Evolutionary conservation across 92 coral and sea anemone species (phyloP).

Genomic region (Palythoa grandis): DNA sequence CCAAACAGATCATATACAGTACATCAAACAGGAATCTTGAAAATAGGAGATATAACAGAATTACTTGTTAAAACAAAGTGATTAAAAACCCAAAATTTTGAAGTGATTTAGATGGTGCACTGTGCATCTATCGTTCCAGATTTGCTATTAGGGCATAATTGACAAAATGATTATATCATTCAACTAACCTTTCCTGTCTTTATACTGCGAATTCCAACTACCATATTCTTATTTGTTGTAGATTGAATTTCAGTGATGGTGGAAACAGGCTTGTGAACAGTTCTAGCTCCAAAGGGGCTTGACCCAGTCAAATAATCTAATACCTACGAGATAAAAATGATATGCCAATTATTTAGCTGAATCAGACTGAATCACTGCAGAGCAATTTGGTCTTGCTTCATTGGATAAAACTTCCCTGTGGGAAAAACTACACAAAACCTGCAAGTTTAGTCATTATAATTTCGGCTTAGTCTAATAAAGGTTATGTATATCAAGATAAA

Average conservation of each 20-base stretch:
- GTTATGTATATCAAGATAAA: no score
- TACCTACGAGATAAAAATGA: not conserved
- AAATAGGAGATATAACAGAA: no score
- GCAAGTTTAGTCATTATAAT: not conserved
- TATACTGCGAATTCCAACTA: not conserved
- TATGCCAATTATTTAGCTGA: not conserved
- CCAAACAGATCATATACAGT: not conserved
- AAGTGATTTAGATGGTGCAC: not conserved
- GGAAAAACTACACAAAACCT: not conserved
- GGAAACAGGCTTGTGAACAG: not conserved
- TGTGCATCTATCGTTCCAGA: no score
- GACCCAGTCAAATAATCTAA: constrained; percentile 36
- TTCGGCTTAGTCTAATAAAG: no score
- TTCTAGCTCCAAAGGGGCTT: not conserved
- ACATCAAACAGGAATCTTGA: not conserved
- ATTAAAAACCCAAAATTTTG: not conserved
- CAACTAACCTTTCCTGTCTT: not conserved
- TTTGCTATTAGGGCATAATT: no score
- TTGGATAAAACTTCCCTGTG: constrained; percentile 13
- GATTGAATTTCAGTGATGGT: not conserved
- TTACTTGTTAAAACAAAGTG: not conserved
- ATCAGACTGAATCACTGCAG: not conserved
- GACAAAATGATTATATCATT: not conserved
- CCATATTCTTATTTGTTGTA: constrained; percentile 12
- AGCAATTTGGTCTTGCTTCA: not conserved